Evolutionary conservation across 2,888 invertebrate species (phyloP).

Genomic region (Apantesis nais): DNA sequence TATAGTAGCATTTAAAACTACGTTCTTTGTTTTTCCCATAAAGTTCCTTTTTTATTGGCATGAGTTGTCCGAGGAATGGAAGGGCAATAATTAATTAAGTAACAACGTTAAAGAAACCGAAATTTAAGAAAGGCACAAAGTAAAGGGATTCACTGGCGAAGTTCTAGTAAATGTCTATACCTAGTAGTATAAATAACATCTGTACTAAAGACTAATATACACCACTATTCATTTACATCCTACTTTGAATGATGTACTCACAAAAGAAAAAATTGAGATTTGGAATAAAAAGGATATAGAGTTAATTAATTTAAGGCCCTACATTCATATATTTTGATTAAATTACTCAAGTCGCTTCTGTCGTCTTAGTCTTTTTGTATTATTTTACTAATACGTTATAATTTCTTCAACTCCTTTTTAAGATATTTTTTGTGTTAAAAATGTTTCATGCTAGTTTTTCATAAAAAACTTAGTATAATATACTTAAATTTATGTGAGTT

Average conservation of each 20-base stretch:
- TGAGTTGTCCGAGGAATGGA: not conserved
- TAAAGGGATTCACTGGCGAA: slow-evolving; percentile 2
- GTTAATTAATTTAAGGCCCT: slow-evolving; percentile 50
- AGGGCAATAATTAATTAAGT: slow-evolving; percentile 56
- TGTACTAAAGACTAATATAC: slow-evolving; percentile 23
- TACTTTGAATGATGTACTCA: slow-evolving; percentile 35
- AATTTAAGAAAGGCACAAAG: slow-evolving; percentile 17
- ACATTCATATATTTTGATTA: slow-evolving; percentile 19
- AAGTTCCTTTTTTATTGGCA: not conserved
- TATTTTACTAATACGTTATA: slow-evolving; percentile 7
- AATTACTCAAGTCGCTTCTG: slow-evolving; percentile 17
- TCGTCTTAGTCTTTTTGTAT: not conserved
- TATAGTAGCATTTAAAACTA: not conserved
- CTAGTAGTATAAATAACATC: slow-evolving; percentile 40
- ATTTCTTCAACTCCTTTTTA: not conserved
- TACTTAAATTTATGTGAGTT: not conserved
- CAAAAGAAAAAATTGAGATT: slow-evolving; percentile 37
- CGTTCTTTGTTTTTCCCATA: not conserved
- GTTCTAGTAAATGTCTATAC: slow-evolving; percentile 42
- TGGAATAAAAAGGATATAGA: slow-evolving; percentile 47
- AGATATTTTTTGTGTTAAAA: not conserved
- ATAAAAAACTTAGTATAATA: not conserved
- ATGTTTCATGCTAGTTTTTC: not conserved
- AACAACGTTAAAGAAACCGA: slow-evolving; percentile 54
- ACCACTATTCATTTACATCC: slow-evolving; percentile 39